Percentiles rank a stretch among this genome's conserved stretches.
Conservation (phyloP, 2,888 invertebrate species). For the Pelosia muscerda region DNA sequence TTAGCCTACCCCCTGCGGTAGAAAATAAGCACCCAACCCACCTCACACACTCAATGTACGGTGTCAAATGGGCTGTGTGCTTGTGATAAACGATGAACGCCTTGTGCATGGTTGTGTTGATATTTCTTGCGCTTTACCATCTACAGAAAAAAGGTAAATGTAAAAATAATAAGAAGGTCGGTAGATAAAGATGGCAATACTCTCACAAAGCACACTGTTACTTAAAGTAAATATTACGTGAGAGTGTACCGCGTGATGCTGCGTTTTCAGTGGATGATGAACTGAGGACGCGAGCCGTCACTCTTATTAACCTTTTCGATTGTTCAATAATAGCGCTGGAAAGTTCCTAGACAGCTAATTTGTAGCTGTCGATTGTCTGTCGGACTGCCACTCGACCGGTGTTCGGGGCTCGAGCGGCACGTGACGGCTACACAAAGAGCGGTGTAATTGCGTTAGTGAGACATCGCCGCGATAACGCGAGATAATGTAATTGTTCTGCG, state of each 20-base stretch:
- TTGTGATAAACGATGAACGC: no score
- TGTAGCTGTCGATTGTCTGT: slow-evolving; percentile 15
- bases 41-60: neutral
- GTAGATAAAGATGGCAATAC: neutral
- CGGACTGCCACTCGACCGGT: slow-evolving; percentile 7
- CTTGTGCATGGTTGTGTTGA: neutral
- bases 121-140: neutral
- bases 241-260: neutral
- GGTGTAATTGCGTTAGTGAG: neutral
- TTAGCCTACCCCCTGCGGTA: neutral
- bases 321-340: slow-evolving; percentile 12
- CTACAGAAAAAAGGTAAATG: neutral
- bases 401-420: neutral
- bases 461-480: neutral
- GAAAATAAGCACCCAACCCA: neutral
- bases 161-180: neutral
- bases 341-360: slow-evolving; percentile 16
- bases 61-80: no score
- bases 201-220: neutral
- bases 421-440: slow-evolving; percentile 3
- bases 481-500: neutral
- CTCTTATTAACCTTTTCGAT: neutral
- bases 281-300: neutral
- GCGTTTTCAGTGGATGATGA: neutral
- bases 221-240: neutral